Conservation (phyloP, 2,797 vertebrate species). For the Platalea minor region DNA sequence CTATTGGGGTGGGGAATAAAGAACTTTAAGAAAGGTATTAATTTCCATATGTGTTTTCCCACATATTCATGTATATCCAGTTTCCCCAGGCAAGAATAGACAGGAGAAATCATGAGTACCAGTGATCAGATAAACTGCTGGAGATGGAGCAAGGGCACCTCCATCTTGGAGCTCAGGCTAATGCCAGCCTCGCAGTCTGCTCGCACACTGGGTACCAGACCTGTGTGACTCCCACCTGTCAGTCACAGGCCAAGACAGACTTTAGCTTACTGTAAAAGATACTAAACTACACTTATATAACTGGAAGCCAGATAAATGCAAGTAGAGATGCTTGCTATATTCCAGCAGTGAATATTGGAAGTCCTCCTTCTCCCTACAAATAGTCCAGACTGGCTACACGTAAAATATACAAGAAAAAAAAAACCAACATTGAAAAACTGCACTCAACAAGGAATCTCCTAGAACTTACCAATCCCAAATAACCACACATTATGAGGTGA, state of each 20-base stretch:
- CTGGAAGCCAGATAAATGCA: neutral
- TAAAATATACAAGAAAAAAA: neutral
- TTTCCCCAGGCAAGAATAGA: neutral
- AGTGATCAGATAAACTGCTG: neutral
- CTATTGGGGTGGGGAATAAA: neutral
- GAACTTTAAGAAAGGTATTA: neutral
- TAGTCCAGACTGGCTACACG: neutral
- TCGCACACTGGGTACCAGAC: neutral
- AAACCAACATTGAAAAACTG: neutral
- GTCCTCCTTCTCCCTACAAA: neutral
- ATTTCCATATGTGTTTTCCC: neutral
- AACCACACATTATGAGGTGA: neutral
- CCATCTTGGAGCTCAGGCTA: neutral
- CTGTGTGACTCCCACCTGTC: neutral
- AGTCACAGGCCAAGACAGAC: neutral
- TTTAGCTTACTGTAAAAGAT: neutral
- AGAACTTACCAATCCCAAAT: neutral
- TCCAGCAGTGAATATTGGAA: neutral
- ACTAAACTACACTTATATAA: neutral
- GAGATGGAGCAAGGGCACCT: neutral
- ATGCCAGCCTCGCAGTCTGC: neutral
- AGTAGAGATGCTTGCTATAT: accelerated
- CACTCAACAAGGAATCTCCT: neutral
- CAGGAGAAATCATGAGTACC: neutral
- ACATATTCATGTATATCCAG: accelerated